These are phyloP conservation scores for Orestias chungarensis DNA, from an alignment of 2,797 vertebrate species.

Conservation along the genomic window DNA sequence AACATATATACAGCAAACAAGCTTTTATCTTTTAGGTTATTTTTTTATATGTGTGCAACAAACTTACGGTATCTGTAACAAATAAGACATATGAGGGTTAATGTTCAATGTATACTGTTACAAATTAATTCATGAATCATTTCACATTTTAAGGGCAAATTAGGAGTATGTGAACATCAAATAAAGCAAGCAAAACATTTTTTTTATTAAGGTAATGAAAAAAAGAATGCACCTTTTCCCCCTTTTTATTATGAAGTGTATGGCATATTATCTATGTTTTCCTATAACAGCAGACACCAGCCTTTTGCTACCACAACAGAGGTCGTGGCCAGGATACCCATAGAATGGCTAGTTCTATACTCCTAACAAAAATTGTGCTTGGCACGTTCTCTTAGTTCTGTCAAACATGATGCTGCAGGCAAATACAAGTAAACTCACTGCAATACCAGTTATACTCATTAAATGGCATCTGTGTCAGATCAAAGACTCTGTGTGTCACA, in stretches of 20 bases:
- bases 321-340: constrained; percentile 29
- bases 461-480: constrained; percentile 69
- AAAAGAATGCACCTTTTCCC: neutral
- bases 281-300: neutral
- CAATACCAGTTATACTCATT: constrained; percentile 66
- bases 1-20: constrained; percentile 6
- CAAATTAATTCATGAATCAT: neutral
- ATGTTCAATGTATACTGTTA: neutral
- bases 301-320: neutral
- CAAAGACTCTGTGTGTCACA: constrained; percentile 60
- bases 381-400: constrained; percentile 57
- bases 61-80: constrained; percentile 1
- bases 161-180: constrained; percentile 53
- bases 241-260: neutral
- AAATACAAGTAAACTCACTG: constrained; percentile 62
- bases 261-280: too few species aligned
- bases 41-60: neutral
- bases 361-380: constrained; percentile 58
- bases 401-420: constrained; percentile 71
- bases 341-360: constrained; percentile 54
- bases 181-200: constrained; percentile 10
- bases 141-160: constrained; percentile 1
- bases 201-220: neutral
- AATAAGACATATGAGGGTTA: constrained; percentile 7
- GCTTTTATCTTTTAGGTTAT: neutral